Percentiles rank a stretch among this genome's conserved stretches.
These are phyloP conservation scores for Odontesthes bonariensis DNA, from an alignment of 2,113 vertebrate genomes.

Conservation along the genomic window DNA sequence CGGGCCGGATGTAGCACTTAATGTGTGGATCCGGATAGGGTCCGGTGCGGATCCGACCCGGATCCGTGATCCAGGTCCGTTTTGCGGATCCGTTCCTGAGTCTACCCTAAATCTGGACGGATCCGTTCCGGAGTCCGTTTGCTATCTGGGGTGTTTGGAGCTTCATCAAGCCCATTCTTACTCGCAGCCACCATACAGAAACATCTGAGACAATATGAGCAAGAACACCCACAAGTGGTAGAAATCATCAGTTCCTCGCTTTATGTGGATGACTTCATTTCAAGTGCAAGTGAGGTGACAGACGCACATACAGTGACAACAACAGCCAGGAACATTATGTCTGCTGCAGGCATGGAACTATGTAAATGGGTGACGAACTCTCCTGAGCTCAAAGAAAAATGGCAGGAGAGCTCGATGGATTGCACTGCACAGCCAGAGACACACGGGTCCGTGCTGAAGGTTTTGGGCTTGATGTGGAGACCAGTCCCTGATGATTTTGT, in stretches of 20 bases:
- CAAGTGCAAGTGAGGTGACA: background rate
- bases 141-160: conserved; percentile 27
- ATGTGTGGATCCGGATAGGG: too few species aligned
- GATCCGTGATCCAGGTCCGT: too few species aligned
- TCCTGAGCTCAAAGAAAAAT: too few species aligned
- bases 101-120: too few species aligned
- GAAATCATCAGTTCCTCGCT: conserved; percentile 31
- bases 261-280: conserved; percentile 41
- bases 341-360: conserved; percentile 18
- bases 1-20: too few species aligned
- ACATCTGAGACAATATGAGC: conserved; percentile 8
- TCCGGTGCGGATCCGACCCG: too few species aligned
- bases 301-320: conserved; percentile 24
- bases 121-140: too few species aligned
- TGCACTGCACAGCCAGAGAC: background rate
- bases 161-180: conserved; percentile 3
- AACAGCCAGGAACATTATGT: background rate
- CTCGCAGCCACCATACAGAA: conserved; percentile 25
- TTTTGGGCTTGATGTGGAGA: conserved; percentile 2
- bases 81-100: too few species aligned
- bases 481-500: background rate
- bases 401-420: too few species aligned
- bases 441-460: conserved; percentile 1
- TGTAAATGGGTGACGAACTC: conserved; percentile 46
- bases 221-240: background rate